phyloP scores from a whole-genome alignment of 2,797 vertebrate species.

The Paguma larvata region DNA sequence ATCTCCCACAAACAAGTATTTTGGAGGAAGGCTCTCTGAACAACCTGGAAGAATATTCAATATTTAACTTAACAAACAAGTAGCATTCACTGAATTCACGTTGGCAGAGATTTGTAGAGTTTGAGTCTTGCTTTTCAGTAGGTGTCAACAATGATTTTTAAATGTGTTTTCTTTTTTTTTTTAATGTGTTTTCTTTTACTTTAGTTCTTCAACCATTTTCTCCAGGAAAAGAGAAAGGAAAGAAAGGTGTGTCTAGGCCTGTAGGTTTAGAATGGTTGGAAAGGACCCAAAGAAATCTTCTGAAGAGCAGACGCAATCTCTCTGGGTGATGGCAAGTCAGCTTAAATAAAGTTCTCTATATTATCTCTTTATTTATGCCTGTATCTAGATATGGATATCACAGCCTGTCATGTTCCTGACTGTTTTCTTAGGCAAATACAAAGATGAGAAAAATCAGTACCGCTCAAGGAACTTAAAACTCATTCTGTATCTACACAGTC shows the following conservation, averaged over 20 bases:
- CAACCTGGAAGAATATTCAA: background rate
- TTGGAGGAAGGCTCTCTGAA: background rate
- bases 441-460: background rate
- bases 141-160: background rate
- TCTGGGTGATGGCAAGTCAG: background rate
- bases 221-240: background rate
- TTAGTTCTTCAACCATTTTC: background rate
- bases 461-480: background rate
- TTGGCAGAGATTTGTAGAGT: background rate
- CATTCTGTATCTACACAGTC: background rate
- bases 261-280: background rate
- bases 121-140: background rate
- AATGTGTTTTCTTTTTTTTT: background rate
- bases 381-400: fast-evolving
- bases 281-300: background rate
- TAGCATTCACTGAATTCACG: background rate
- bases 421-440: background rate
- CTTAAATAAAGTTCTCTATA: background rate
- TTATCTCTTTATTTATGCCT: background rate
- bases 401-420: background rate
- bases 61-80: background rate
- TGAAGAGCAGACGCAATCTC: background rate
- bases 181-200: background rate
- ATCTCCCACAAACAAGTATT: background rate
- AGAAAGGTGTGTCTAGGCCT: background rate